Conservation (phyloP, 92 coral and sea anemone genomes). For the Epizoanthus rinbou region DNA sequence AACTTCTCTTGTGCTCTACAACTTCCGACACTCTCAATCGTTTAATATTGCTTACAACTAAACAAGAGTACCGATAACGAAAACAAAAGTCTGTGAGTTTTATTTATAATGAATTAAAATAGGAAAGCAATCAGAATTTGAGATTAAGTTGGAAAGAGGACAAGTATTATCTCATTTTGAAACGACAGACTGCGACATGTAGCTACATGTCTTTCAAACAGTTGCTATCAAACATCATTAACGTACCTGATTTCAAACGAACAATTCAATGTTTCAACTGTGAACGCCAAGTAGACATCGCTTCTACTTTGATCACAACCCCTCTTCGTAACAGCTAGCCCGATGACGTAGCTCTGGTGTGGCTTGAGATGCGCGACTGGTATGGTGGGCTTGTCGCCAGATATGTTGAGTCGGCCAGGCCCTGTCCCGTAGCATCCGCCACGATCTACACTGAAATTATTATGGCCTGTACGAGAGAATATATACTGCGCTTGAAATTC, state of each 20-base stretch:
- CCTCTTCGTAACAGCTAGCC: slow-evolving; percentile 50
- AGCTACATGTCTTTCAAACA: not conserved
- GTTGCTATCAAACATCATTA: not conserved
- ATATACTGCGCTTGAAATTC: not conserved
- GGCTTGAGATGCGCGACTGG: slow-evolving; percentile 49
- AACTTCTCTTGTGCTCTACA: too few relatives aligned
- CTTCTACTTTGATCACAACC: slow-evolving; percentile 4
- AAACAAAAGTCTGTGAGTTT: too few relatives aligned
- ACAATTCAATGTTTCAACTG: slow-evolving; percentile 36
- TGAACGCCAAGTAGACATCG: not conserved
- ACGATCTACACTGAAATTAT: not conserved
- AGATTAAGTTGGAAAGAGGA: too few relatives aligned
- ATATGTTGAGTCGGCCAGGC: slow-evolving; percentile 45
- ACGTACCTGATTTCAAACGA: slow-evolving; percentile 18
- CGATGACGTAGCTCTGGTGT: slow-evolving; percentile 43
- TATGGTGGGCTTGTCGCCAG: slow-evolving; percentile 48
- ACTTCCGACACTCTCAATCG: too few relatives aligned
- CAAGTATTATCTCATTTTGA: too few relatives aligned
- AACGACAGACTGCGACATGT: too few relatives aligned
- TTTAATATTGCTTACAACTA: too few relatives aligned
- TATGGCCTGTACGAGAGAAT: not conserved
- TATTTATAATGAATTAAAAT: too few relatives aligned
- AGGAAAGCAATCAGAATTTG: too few relatives aligned
- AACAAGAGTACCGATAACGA: too few relatives aligned
- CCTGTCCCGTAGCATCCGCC: slow-evolving; percentile 74